A percentile compares a stretch with the other conserved stretches of the same genome.
Conservation (phyloP, 2,113 vertebrate genomes). For the Etia nguti region DNA sequence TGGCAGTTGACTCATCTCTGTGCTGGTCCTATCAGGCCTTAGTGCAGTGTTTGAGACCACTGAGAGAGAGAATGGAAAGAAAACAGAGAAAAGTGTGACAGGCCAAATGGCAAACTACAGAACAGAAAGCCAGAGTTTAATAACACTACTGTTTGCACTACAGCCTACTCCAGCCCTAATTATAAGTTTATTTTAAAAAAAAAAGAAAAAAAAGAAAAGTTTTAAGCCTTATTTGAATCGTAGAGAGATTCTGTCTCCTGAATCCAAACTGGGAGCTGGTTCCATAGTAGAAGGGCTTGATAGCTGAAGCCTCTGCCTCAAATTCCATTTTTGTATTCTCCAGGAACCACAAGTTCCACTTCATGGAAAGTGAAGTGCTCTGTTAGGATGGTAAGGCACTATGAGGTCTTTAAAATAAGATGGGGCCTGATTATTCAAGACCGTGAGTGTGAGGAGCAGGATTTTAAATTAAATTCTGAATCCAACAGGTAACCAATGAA, state of each 20-base stretch:
- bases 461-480: neutral
- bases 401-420: neutral
- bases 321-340: neutral
- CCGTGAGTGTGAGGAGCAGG: neutral
- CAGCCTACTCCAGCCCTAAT: neutral
- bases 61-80: neutral
- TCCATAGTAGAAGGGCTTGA: neutral
- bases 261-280: neutral
- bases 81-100: neutral
- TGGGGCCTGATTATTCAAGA: neutral
- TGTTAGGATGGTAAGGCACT: neutral
- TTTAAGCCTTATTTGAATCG: neutral
- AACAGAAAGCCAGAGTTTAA: neutral
- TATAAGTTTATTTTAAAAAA: neutral
- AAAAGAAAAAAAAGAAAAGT: neutral
- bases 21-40: neutral
- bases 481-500: neutral
- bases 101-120: neutral
- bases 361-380: neutral
- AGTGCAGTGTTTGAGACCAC: neutral
- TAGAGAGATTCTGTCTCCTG: neutral
- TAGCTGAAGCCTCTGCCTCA: neutral
- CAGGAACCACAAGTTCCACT: neutral
- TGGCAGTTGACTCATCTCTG: neutral
- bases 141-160: neutral